Evolutionary conservation across 2,888 invertebrate genomes (phyloP).

Genomic region (Drosophila pseudotakahashii): DNA sequence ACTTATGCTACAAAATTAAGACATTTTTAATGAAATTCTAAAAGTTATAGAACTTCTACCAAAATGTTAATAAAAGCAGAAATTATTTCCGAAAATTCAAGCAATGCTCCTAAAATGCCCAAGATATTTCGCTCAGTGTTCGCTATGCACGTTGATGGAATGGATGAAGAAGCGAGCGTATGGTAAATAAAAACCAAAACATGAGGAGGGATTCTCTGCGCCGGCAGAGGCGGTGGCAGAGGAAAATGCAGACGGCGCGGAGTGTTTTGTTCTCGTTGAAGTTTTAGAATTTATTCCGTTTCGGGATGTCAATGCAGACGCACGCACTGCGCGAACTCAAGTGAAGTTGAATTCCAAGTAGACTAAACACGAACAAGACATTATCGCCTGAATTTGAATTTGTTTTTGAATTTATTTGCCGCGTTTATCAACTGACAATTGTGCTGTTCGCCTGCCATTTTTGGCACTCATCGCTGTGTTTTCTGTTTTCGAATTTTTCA

Average conservation of each 20-base stretch:
- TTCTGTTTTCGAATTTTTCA: constrained; percentile 1
- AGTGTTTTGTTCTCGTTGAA: constrained; percentile 78
- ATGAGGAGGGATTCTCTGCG: constrained; percentile 65
- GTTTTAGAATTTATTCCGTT: constrained; percentile 83
- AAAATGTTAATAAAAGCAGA: too few relatives aligned
- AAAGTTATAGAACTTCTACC: too few relatives aligned
- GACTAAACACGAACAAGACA: not conserved
- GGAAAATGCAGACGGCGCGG: constrained; percentile 44
- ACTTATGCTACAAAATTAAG: too few relatives aligned
- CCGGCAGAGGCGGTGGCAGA: constrained; percentile 35
- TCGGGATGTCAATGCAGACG: constrained; percentile 83
- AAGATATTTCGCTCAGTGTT: constrained; percentile 6
- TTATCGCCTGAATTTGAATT: constrained; percentile 38
- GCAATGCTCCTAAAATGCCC: too few relatives aligned
- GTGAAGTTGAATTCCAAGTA: constrained; percentile 16
- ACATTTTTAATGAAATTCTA: too few relatives aligned
- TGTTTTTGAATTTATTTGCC: constrained; percentile 58
- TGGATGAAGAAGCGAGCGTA: constrained; percentile 51
- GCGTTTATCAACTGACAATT: constrained; percentile 38
- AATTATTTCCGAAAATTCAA: too few relatives aligned
- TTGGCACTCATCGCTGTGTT: constrained; percentile 45
- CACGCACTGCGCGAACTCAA: constrained; percentile 78
- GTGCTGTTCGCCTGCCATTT: constrained; percentile 50
- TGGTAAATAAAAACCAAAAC: constrained; percentile 67
- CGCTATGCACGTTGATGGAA: constrained; percentile 44